These are phyloP conservation scores for Dascillus cervinus DNA, from an alignment of 2,888 invertebrate genomes.

Conservation along the genomic window DNA sequence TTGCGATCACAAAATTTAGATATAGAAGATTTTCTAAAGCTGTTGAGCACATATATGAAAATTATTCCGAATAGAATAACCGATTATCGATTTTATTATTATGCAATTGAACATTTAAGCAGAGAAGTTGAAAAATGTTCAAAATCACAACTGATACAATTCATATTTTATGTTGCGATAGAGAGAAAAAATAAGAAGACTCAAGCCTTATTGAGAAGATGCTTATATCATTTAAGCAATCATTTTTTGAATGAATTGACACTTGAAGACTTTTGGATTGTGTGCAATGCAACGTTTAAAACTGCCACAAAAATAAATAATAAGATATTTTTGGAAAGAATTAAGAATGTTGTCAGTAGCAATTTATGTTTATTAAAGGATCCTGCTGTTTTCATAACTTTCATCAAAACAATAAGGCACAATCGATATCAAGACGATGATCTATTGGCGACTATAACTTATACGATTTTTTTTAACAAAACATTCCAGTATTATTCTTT, in stretches of 20 bases:
- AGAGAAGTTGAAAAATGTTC: constrained; percentile 20
- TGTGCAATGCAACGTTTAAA: constrained; percentile 39
- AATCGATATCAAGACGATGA: constrained; percentile 36
- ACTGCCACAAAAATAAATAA: constrained; percentile 36
- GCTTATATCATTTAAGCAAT: constrained; percentile 25
- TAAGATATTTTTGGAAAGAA: constrained; percentile 27
- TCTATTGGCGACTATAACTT: constrained; percentile 34
- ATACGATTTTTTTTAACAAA: constrained; percentile 35
- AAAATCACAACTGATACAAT: constrained; percentile 33
- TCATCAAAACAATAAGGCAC: constrained; percentile 40
- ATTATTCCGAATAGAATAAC: constrained; percentile 31
- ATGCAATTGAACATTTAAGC: constrained; percentile 27
- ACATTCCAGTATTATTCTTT: constrained; percentile 34
- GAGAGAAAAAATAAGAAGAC: constrained; percentile 31
- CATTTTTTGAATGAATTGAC: constrained; percentile 25
- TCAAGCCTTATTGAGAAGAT: constrained; percentile 26
- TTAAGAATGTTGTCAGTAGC: constrained; percentile 30
- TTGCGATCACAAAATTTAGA: constrained; percentile 23
- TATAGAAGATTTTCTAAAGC: constrained; percentile 24
- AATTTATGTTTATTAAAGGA: constrained; percentile 37
- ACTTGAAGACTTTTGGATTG: constrained; percentile 36
- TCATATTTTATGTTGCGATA: constrained; percentile 38
- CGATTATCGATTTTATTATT: constrained; percentile 29
- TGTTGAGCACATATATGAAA: constrained; percentile 31
- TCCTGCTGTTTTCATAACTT: constrained; percentile 35